These are phyloP conservation scores for Cynoglossus semilaevis DNA, from an alignment of 2,113 vertebrate genomes.

Conservation along the genomic window DNA sequence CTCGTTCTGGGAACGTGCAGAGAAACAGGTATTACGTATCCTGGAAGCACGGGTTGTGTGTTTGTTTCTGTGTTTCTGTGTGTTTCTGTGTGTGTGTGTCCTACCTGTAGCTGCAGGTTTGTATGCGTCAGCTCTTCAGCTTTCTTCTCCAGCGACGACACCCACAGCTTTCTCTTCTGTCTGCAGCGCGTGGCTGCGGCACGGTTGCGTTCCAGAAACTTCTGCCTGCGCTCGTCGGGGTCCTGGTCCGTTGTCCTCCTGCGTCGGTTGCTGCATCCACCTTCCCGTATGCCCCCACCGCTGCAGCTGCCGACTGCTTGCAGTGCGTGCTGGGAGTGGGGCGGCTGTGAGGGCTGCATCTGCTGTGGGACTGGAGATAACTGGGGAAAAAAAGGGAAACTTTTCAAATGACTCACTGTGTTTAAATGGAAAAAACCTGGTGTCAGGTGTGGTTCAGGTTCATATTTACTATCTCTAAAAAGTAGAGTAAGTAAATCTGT, in stretches of 20 bases:
- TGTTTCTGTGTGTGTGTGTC: conserved; percentile 15
- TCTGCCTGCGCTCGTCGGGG: conserved; percentile 92
- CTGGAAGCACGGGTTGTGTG: background rate
- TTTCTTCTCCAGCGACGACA: conserved; percentile 98
- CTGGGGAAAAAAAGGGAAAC: conserved; percentile 38
- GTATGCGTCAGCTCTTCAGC: conserved; percentile 98
- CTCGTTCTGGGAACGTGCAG: conserved; percentile 81
- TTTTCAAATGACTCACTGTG: background rate
- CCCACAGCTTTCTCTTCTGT: conserved; percentile 99
- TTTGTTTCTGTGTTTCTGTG: background rate
- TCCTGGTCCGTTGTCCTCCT: conserved; percentile 89
- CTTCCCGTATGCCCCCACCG: conserved; percentile 76
- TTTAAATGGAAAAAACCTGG: background rate
- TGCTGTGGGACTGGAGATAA: conserved; percentile 63
- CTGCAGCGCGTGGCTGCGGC: conserved; percentile 96
- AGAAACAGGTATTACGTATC: conserved; percentile 13
- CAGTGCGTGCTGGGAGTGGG: conserved; percentile 84
- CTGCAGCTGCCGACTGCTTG: conserved; percentile 74
- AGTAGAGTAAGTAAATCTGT: too few species aligned
- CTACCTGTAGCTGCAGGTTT: conserved; percentile 98
- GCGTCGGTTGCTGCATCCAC: conserved; percentile 80
- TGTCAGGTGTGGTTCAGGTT: too few species aligned
- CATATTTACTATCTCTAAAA: too few species aligned
- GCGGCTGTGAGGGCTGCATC: conserved; percentile 72
- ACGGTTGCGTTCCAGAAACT: conserved; percentile 97